phyloP scores from a whole-genome alignment of 2,888 invertebrate species.

The Venusia cambrica region DNA sequence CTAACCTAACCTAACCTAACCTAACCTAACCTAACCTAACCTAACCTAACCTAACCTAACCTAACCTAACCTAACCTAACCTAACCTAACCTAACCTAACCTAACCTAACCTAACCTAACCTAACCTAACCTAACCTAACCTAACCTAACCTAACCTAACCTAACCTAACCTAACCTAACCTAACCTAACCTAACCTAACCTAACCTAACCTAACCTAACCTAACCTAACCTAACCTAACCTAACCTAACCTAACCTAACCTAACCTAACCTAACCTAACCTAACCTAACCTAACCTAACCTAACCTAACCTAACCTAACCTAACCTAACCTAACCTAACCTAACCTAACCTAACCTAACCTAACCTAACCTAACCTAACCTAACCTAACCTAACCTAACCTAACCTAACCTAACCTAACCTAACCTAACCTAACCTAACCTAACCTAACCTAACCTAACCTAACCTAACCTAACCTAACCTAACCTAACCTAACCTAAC shows the following conservation, averaged over 20 bases:
- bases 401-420: slow-evolving; percentile 16
- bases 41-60: slow-evolving; percentile 1
- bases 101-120: slow-evolving; percentile 6
- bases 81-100: slow-evolving; percentile 11
- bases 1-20: slow-evolving; percentile 8
- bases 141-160: slow-evolving; percentile 4
- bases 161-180: slow-evolving; percentile 9
- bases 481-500: slow-evolving; percentile 29
- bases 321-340: slow-evolving; percentile 22
- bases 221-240: slow-evolving; percentile 11
- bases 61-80: slow-evolving; percentile 10
- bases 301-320: slow-evolving; percentile 15
- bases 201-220: too few relatives aligned
- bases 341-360: slow-evolving; percentile 21
- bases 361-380: slow-evolving; percentile 27
- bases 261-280: slow-evolving; percentile 9
- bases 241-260: slow-evolving; percentile 11
- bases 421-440: slow-evolving; percentile 15
- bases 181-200: slow-evolving; percentile 9
- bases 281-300: slow-evolving; percentile 10
- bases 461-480: slow-evolving; percentile 22
- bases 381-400: slow-evolving; percentile 18
- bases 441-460: slow-evolving; percentile 15
- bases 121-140: slow-evolving; percentile 6
- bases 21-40: slow-evolving; percentile 1